Evolutionary conservation across 2,888 invertebrate genomes (phyloP).

Genomic region (Phengaris arion): DNA sequence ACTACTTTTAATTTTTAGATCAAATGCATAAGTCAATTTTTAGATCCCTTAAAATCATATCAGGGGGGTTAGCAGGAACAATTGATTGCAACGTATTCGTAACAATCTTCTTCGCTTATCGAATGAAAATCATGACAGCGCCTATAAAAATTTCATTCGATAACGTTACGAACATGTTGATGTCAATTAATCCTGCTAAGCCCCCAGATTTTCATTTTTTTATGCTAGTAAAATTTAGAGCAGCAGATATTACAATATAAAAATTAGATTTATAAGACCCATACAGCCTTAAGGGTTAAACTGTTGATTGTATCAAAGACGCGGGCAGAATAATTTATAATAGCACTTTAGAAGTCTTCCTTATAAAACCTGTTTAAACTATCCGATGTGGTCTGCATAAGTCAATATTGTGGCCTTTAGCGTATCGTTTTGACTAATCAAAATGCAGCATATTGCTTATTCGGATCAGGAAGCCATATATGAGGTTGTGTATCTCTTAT

Average conservation of each 20-base stretch:
- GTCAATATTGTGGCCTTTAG: background rate
- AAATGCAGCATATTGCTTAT: background rate
- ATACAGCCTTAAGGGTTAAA: background rate
- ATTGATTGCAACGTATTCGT: too few relatives aligned
- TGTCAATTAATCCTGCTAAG: too few relatives aligned
- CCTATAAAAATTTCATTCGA: too few relatives aligned
- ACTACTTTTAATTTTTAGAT: too few relatives aligned
- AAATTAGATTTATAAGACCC: background rate
- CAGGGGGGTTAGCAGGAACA: too few relatives aligned
- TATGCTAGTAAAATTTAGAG: background rate
- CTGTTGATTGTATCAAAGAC: slow-evolving; percentile 7
- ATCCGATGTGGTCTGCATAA: slow-evolving; percentile 10
- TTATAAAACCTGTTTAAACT: background rate
- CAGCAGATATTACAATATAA: background rate
- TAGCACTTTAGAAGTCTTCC: background rate
- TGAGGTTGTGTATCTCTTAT: too few relatives aligned
- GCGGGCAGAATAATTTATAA: slow-evolving; percentile 16
- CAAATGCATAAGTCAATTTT: too few relatives aligned
- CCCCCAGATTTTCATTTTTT: too few relatives aligned
- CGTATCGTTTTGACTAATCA: background rate
- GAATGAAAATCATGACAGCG: too few relatives aligned
- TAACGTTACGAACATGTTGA: too few relatives aligned
- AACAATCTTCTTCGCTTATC: too few relatives aligned
- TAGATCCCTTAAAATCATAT: too few relatives aligned
- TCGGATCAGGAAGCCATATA: background rate